Evolutionary conservation across 53 echinoderm and acorn worm genomes (phyloP).

Genomic region (Henricia sp.): DNA sequence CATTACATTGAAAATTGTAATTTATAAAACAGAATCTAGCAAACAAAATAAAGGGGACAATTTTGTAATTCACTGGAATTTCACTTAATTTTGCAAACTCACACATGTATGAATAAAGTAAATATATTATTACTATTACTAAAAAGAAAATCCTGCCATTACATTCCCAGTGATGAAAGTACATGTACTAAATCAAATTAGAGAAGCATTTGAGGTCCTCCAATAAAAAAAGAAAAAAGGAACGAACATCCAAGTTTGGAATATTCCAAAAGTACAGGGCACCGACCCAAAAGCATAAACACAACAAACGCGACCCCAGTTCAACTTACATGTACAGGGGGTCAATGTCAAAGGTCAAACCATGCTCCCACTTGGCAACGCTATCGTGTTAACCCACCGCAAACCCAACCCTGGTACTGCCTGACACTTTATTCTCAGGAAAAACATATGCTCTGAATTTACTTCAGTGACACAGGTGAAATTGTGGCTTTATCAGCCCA

Average conservation of each 20-base stretch:
- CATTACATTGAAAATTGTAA: too few relatives aligned
- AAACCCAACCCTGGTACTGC: neutral
- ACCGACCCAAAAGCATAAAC: neutral
- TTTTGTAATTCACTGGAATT: too few relatives aligned
- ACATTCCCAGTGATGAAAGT: too few relatives aligned
- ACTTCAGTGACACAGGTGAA: neutral
- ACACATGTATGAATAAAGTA: too few relatives aligned
- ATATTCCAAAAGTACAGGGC: neutral
- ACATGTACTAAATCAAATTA: too few relatives aligned
- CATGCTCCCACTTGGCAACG: neutral
- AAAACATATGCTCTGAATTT: neutral
- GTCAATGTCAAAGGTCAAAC: conserved; percentile 5
- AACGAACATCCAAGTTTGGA: neutral
- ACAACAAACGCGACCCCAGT: neutral
- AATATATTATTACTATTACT: too few relatives aligned
- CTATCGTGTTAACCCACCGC: neutral
- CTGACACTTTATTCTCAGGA: conserved; percentile 4
- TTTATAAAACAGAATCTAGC: too few relatives aligned
- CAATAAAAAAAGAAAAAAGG: too few relatives aligned
- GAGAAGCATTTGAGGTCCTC: too few relatives aligned
- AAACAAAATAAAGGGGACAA: too few relatives aligned
- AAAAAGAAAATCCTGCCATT: too few relatives aligned
- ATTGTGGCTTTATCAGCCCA: neutral
- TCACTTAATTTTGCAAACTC: too few relatives aligned
- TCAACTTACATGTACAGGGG: neutral